Conservation (phyloP, 2,888 invertebrate genomes). For the Dryadula phaetusa region DNA sequence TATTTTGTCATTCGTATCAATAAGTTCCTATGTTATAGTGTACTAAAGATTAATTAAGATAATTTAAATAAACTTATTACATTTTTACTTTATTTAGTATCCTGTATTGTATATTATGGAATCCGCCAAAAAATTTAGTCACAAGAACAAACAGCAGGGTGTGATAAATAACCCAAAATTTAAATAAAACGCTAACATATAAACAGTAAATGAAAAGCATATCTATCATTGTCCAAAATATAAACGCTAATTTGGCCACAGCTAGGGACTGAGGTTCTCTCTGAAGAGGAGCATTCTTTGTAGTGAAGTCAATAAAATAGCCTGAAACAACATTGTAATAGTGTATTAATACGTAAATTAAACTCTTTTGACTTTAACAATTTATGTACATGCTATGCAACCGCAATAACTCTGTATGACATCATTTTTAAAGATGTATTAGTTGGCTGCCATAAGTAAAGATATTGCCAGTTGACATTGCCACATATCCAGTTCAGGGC, state of each 20-base stretch:
- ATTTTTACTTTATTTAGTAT: conserved; percentile 57
- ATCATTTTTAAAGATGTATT: too few species aligned
- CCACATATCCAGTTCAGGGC: too few species aligned
- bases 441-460: too few species aligned
- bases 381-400: too few species aligned
- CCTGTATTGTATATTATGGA: conserved; percentile 84
- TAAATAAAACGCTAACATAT: conserved; percentile 70
- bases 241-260: conserved; percentile 75
- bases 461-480: too few species aligned
- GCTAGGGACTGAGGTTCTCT: conserved; percentile 60
- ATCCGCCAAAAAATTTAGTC: conserved; percentile 84
- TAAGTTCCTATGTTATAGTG: not conserved
- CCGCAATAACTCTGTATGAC: too few species aligned
- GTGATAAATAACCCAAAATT: conserved; percentile 82
- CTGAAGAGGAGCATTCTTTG: conserved; percentile 58
- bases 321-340: conserved; percentile 57
- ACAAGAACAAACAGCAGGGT: conserved; percentile 81
- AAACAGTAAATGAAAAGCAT: conserved; percentile 74
- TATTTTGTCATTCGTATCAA: not conserved
- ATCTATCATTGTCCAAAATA: conserved; percentile 87
- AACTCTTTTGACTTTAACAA: too few species aligned
- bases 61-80: conserved; percentile 3
- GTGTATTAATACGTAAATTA: too few species aligned
- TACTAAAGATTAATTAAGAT: not conserved
- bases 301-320: conserved; percentile 62